Conservation (phyloP, 2,797 vertebrate species). For the Anas flavirostris region DNA sequence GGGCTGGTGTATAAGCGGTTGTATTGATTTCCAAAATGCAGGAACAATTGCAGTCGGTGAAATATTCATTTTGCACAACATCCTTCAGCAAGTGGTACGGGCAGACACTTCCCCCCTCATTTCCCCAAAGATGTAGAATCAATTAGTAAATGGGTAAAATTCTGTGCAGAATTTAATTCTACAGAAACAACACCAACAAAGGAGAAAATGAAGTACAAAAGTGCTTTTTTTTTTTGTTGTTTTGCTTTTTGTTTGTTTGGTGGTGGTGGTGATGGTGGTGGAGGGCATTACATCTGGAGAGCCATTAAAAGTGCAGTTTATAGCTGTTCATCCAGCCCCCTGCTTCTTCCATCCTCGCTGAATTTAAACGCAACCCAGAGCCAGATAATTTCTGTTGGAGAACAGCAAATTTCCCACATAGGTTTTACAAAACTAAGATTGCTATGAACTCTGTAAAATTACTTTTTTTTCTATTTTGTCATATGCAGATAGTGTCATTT, state of each 20-base stretch:
- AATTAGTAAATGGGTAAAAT: not conserved
- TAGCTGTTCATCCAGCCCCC: not conserved
- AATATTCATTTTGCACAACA: not conserved
- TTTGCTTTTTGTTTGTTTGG: not conserved
- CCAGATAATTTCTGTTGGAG: not conserved
- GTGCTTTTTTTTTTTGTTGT: not conserved
- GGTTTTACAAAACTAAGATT: not conserved
- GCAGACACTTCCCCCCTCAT: not conserved
- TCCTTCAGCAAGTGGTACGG: not conserved
- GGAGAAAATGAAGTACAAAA: not conserved
- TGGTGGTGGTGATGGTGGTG: too few relatives aligned
- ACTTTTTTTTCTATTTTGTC: not conserved
- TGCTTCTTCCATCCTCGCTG: not conserved
- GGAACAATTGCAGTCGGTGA: not conserved
- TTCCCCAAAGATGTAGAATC: not conserved
- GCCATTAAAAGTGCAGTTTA: not conserved
- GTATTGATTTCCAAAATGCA: conserved; percentile 42
- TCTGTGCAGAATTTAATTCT: not conserved
- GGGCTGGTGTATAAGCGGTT: not conserved
- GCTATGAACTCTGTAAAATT: not conserved
- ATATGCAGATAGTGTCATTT: not conserved
- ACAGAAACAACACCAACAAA: not conserved
- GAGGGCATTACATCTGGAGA: not conserved
- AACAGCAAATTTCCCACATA: not conserved
- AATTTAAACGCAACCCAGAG: not conserved